A percentile compares a stretch with the other conserved stretches of the same genome.
Evolutionary conservation across 1,140 invertebrate genomes (phyloP).

Genomic region (Anastrepha obliqua): DNA sequence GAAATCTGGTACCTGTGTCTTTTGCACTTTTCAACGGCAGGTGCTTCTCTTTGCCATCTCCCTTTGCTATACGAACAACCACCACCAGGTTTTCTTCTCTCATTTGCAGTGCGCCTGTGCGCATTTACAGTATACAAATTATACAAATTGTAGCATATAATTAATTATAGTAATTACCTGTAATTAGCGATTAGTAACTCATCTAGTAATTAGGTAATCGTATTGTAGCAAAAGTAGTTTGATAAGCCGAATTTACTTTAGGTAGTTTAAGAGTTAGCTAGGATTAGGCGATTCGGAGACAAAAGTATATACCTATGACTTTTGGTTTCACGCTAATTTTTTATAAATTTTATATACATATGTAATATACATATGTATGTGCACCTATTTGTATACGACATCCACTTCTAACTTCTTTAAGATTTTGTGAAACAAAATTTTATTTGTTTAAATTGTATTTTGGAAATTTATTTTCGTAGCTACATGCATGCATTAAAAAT

Average conservation of each 20-base stretch:
- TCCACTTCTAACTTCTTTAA: background rate
- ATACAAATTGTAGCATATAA: constrained; percentile 32
- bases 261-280: background rate
- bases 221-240: constrained; percentile 50
- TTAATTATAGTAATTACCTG: constrained; percentile 11
- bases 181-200: constrained; percentile 29
- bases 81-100: background rate
- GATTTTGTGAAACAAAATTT: constrained; percentile 9
- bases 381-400: background rate
- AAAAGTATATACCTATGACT: background rate
- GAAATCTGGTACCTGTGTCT: background rate
- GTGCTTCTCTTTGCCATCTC: background rate
- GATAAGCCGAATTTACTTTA: constrained; percentile 52
- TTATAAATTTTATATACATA: background rate
- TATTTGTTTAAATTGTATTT: background rate
- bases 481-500: background rate
- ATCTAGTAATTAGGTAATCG: constrained; percentile 35
- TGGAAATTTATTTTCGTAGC: background rate
- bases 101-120: constrained; percentile 7
- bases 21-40: background rate
- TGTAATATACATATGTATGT: background rate
- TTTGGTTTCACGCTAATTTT: background rate
- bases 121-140: constrained; percentile 49
- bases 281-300: background rate
- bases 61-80: background rate